phyloP scores from a whole-genome alignment of 2,113 vertebrate species.

The Rana temporaria region DNA sequence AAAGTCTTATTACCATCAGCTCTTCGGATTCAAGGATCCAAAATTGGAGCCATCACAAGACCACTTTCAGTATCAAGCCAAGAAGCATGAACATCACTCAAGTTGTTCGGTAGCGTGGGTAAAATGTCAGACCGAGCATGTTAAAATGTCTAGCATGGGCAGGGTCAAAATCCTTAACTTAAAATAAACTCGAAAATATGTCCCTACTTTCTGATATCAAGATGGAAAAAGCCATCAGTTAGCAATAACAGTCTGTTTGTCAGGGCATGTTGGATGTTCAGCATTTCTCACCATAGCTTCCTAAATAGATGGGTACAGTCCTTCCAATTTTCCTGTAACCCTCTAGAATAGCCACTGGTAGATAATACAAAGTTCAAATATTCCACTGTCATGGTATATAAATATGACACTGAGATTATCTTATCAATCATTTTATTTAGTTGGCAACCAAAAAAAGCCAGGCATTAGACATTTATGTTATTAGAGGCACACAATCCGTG shows the following conservation, averaged over 20 bases:
- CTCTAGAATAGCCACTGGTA: not conserved
- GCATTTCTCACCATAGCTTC: not conserved
- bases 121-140: not conserved
- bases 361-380: too few species aligned
- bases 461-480: too few species aligned
- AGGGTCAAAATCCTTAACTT: constrained; percentile 4
- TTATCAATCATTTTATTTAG: too few species aligned
- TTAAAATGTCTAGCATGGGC: constrained; percentile 31
- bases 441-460: too few species aligned
- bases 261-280: not conserved
- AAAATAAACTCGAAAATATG: constrained; percentile 18
- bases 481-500: too few species aligned
- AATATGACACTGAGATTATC: too few species aligned
- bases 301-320: not conserved
- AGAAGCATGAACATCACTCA: not conserved
- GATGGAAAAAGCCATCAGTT: constrained; percentile 4
- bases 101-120: not conserved
- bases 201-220: not conserved
- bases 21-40: not conserved
- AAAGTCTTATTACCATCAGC: not conserved
- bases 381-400: too few species aligned
- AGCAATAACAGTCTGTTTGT: not conserved
- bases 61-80: not conserved
- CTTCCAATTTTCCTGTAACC: not conserved
- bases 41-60: constrained; percentile 12